Base-by-base conservation (phyloP, 2,888 invertebrate genomes). In the Orchesellides sinensis region DNA sequence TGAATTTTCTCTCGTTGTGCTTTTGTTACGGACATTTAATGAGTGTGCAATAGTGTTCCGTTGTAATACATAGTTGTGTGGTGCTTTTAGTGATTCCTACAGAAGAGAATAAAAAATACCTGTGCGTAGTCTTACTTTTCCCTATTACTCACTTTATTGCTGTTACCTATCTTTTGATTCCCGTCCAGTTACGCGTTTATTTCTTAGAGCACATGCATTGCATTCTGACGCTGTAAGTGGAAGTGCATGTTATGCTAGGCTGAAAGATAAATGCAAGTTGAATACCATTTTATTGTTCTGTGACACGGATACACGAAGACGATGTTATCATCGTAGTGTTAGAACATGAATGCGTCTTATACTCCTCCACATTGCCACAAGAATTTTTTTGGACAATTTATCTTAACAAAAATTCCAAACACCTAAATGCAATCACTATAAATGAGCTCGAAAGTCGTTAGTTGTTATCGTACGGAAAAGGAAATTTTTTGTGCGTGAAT, bases 1-100 rank as follows among this genome's bases (percentile, higher is more conserved):
- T 56, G 56, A 56, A 56, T 56, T 56, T 56, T 23, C 25, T 23
- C 32, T 56, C 59, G 10, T 59, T 29, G 32, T 32, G 59, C 4
- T 23, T 6, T 56, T 12, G n/a, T 23, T 29, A 61, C 63, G 63
- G 6, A 19, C 14, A 14, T 29, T 29, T 59, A 59, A 59, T 23
- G 59, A 29, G 59, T 40, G 40, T 40, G 32, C 29, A 23, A 35
- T 61, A 59, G 29, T 63, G 63, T 40, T 63, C 21, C 63, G 10
- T 40, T n/a, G n/a, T n/a, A n/a, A n/a, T n/a, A n/a, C n/a, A n/a
- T n/a, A n/a, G n/a, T n/a, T 74, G 32, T 49, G 32, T 74, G 74
- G 74, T 74, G 74, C 65, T 74, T 65, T n/a, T n/a, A 1, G 65
- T 74, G 74, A 74, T 74, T 74, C 74, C 74, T 74, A 65, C 49